These are phyloP conservation scores for Diachasma alloeum DNA, from an alignment of 1,140 invertebrate species.

Conservation along the genomic window DNA sequence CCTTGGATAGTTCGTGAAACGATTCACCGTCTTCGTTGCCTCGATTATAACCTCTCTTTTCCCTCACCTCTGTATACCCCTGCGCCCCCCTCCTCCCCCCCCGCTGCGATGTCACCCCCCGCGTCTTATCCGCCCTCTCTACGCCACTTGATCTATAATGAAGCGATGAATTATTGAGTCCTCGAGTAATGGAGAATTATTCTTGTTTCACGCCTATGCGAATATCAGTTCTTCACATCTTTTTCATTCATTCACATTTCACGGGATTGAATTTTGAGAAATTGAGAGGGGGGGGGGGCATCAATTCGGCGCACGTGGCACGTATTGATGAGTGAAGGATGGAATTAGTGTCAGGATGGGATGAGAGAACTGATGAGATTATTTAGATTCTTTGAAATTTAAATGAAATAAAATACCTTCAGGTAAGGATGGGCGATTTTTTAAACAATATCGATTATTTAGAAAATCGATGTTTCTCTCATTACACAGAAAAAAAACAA, in stretches of 20 bases:
- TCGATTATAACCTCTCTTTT: constrained; percentile 35
- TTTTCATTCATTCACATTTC: neutral
- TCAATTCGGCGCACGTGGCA: neutral
- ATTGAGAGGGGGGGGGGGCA: neutral
- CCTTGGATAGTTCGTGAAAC: constrained; percentile 7
- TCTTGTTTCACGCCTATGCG: neutral
- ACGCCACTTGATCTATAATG: constrained; percentile 35
- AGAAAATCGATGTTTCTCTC: no score
- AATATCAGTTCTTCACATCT: neutral
- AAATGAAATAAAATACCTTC: no score
- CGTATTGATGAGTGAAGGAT: neutral
- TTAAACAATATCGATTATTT: no score
- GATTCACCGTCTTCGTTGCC: neutral
- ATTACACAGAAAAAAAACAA: no score
- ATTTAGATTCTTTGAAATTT: no score
- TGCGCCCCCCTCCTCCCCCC: constrained; percentile 36
- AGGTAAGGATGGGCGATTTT: no score
- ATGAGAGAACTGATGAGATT: neutral
- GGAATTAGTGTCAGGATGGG: neutral
- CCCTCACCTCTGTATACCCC: constrained; percentile 41
- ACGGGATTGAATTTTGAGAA: neutral
- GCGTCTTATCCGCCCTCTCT: constrained; percentile 33
- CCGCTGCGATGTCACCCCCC: constrained; percentile 12
- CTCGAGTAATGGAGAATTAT: neutral
- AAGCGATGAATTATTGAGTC: neutral